Evolutionary conservation across 2,888 invertebrate genomes (phyloP), one percentile per base, ranked within the genome.

Genomic region (Machimus rusticus): DNA sequence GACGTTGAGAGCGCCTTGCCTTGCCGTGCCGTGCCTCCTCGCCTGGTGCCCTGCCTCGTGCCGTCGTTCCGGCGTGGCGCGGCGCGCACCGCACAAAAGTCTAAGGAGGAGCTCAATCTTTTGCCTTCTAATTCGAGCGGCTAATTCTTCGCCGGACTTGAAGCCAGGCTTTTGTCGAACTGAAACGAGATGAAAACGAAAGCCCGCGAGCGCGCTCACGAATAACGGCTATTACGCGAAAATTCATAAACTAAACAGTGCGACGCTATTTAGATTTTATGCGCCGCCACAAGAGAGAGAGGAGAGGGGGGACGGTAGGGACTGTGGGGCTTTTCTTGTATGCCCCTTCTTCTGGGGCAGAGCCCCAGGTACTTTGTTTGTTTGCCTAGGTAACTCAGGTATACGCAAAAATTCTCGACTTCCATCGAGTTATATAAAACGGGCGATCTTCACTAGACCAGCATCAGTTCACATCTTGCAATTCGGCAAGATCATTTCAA

Each of bases 391-490:
- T 34, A 34, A 19, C 16, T 8, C 66, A 34, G 39, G 57, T 66
- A 57, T 55, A 34, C 16, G 16, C n/a, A 57, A 86, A 55, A 57
- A 78, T 86, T 86, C 86, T 86, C 76, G 78, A 78, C 76, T 37
- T 28, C 55, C 28, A 37, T 31, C 37, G 55, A 77, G 46, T 77
- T 86, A 86, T 88, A 88, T 88, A 88, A 89, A 88, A 87, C 87
- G 86, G 43, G 81, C 74, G 88, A 86, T 88, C 88, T 87, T 88
- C 88, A 82, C 86, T 74, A 86, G 82, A 88, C 39, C 84, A 77
- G 66, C 88, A 88, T 89, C 89, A 89, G 89, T 89, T 88, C 88
- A 89, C 78, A 78, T 87, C 76, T 87, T 78, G 87, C 43, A 51
- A 79, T 87, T 85, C 86, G 19, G 23, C 86, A 79, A 87, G 86